Percentiles rank a stretch among this genome's conserved stretches.
These are phyloP conservation scores for Echinops telfairi DNA, from an alignment of 2,113 vertebrate species.

Conservation along the genomic window DNA sequence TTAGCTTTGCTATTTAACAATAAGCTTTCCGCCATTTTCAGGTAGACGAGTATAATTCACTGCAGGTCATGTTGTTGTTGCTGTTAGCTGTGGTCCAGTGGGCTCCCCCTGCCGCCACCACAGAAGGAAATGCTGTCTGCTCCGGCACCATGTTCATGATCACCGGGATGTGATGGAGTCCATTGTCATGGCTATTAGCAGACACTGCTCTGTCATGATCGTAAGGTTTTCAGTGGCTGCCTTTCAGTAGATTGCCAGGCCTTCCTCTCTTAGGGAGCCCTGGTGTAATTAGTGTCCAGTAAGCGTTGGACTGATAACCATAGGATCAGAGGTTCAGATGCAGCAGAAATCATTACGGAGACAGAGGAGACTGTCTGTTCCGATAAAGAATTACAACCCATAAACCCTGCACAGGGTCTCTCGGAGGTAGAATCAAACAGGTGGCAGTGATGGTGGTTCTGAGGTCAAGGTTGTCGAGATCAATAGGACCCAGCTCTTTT, in stretches of 20 bases:
- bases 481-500: constrained; percentile 74
- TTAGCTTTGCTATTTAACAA: too few relatives aligned
- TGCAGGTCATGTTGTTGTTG: neutral
- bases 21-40: neutral
- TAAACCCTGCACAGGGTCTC: too few relatives aligned
- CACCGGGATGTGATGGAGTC: neutral
- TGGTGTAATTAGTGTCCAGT: neutral
- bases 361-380: neutral
- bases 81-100: too few relatives aligned
- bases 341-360: too few relatives aligned
- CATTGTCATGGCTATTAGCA: neutral
- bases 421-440: too few relatives aligned
- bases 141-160: neutral
- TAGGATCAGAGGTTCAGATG: too few relatives aligned
- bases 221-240: neutral
- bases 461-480: constrained; percentile 71
- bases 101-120: too few relatives aligned
- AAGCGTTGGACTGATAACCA: too few relatives aligned
- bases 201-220: neutral
- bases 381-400: neutral
- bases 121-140: neutral
- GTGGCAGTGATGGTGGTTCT: too few relatives aligned
- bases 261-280: neutral
- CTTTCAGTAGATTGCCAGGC: neutral
- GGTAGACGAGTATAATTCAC: neutral